Evolutionary conservation across 2,888 invertebrate species (phyloP), one percentile per base, ranked within the genome.

Genomic region (Meiosimyza decipiens): DNA sequence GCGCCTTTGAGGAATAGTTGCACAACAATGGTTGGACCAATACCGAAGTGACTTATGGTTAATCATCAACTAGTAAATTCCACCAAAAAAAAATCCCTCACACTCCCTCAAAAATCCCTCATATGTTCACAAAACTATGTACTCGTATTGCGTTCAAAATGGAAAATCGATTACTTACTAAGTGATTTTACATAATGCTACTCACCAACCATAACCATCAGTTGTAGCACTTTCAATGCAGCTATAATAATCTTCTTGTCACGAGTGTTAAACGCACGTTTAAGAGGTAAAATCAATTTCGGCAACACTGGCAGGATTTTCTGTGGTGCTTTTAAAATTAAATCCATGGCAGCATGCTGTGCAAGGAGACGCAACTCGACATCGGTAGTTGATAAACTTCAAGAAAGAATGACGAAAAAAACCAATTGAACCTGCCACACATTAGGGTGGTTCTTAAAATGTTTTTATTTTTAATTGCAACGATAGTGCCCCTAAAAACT

Each of bases 281-380:
- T 97, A 64, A 98, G 92, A 0, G 98, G 98, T 76, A 96, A 92
- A 73, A 98, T 95, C 1, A 98, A 89, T 84, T 96, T 96, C 0
- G 97, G 97, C 63, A 98, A 91, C 47, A 96, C 95, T 0, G 96
- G 95, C 49, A 97, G 89, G 13, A 86, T 80, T 72, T 86, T 86
- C 9, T 83, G 79, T 2, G 83, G 84, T 15, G 82, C 84, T 55
- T 84, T 77, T 47, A 92, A 90, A 73, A 98, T 88, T 89, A 98
- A 90, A 82, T 97, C 97, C 74, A 93, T 90, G 74, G 97, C 94
- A 16, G 95, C 97, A 83, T 93, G 92, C 77, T 94, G 91, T 0
- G 96, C 95, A 78, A 98, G 92, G 83, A 94, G 92, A 81, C 91
- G 94, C 83, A 93, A 95, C 0, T 98, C 97, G 79, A 93, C 92